These are phyloP conservation scores for Triplophysa dalaica DNA, from an alignment of 2,113 vertebrate species.

Conservation along the genomic window DNA sequence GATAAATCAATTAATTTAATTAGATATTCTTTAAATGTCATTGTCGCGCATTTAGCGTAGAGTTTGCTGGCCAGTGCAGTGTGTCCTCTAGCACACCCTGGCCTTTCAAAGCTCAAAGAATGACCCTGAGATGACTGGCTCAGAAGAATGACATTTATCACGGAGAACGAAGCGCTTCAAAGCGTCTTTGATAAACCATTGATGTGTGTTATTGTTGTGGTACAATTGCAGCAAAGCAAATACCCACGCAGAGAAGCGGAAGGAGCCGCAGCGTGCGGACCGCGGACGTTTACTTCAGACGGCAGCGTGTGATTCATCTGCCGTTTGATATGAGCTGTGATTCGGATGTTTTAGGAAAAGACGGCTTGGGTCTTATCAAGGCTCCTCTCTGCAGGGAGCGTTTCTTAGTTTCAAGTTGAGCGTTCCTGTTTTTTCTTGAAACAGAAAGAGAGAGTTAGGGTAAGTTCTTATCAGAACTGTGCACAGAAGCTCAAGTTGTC, in stretches of 20 bases:
- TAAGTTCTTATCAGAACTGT: neutral
- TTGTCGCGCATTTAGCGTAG: neutral
- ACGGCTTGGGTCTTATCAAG: conserved; percentile 18
- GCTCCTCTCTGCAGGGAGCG: conserved; percentile 17
- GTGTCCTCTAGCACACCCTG: conserved; percentile 20
- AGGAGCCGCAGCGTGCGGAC: conserved; percentile 30
- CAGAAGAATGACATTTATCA: conserved; percentile 51
- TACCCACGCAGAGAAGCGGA: conserved; percentile 21
- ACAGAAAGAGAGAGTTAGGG: neutral
- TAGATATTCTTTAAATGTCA: conserved; percentile 38
- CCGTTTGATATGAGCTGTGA: conserved; percentile 32
- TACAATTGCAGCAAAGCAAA: conserved; percentile 39
- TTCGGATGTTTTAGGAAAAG: conserved; percentile 15
- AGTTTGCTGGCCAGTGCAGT: conserved; percentile 6
- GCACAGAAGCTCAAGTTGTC: neutral
- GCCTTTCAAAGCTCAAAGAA: conserved; percentile 44
- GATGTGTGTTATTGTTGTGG: conserved; percentile 50
- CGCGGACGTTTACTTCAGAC: conserved; percentile 34
- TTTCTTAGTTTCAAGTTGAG: neutral
- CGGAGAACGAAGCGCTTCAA: conserved; percentile 46
- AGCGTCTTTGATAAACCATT: conserved; percentile 47
- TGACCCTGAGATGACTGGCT: conserved; percentile 48
- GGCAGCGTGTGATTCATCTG: conserved; percentile 27
- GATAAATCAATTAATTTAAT: conserved; percentile 35
- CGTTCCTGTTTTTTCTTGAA: neutral